These are phyloP conservation scores for Teleogryllus oceanicus DNA, from an alignment of 2,888 invertebrate genomes.

Conservation along the genomic window DNA sequence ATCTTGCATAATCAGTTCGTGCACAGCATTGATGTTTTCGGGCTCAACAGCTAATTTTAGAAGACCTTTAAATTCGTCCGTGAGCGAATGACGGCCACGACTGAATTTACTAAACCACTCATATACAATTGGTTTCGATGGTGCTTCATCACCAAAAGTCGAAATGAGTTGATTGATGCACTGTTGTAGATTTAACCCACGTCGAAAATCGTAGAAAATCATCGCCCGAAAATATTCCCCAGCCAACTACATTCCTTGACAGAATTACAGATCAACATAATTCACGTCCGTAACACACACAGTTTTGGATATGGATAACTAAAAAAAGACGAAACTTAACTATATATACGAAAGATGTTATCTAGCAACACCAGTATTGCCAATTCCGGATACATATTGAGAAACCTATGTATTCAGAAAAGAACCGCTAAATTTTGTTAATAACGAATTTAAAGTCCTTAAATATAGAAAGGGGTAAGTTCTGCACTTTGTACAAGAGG, in stretches of 20 bases:
- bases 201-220: neutral
- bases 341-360: too few relatives aligned
- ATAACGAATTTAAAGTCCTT: too few relatives aligned
- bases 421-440: too few relatives aligned
- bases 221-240: neutral
- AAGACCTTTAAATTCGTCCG: constrained; percentile 30
- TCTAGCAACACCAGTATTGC: too few relatives aligned
- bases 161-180: constrained; percentile 12
- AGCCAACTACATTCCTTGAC: neutral
- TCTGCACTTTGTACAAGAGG: too few relatives aligned
- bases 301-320: too few relatives aligned
- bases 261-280: neutral
- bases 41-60: constrained; percentile 37
- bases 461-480: too few relatives aligned
- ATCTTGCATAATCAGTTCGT: neutral
- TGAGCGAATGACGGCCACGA: constrained; percentile 34
- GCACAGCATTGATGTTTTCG: neutral
- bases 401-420: too few relatives aligned
- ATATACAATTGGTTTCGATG: neutral
- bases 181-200: neutral
- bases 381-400: too few relatives aligned
- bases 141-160: neutral
- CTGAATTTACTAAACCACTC: neutral
- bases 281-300: too few relatives aligned
- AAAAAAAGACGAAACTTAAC: too few relatives aligned